phyloP scores from a whole-genome alignment of 2,113 vertebrate species.

The Spilogale gracilis region DNA sequence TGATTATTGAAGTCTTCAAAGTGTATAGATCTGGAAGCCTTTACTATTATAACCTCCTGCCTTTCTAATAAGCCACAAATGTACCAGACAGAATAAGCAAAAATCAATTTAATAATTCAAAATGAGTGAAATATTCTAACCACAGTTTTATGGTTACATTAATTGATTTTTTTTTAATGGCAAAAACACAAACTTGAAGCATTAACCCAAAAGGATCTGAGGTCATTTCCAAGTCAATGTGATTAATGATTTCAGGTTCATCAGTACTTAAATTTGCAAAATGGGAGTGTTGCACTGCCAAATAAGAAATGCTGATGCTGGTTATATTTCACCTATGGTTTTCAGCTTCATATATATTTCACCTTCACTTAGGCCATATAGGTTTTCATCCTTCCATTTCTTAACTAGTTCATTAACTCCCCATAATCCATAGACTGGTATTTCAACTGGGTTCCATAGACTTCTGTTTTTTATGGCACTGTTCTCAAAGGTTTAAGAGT shows the following conservation, averaged over 20 bases:
- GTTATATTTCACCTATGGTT: neutral
- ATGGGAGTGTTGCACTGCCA: neutral
- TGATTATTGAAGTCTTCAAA: conserved; percentile 70
- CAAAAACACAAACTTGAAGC: conserved; percentile 52
- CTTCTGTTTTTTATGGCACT: neutral
- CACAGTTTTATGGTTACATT: conserved; percentile 75
- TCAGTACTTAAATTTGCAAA: conserved; percentile 53
- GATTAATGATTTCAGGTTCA: conserved; percentile 63
- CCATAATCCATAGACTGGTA: neutral
- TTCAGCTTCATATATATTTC: neutral
- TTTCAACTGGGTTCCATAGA: neutral
- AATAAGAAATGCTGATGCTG: neutral
- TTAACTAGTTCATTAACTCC: neutral
- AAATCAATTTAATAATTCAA: conserved; percentile 82
- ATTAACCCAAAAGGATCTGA: conserved; percentile 65
- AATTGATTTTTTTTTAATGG: conserved; percentile 75
- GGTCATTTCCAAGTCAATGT: conserved; percentile 68
- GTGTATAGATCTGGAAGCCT: conserved; percentile 35
- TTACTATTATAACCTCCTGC: conserved; percentile 53
- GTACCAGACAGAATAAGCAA: conserved; percentile 72
- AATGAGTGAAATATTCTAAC: conserved; percentile 74
- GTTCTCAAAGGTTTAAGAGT: neutral
- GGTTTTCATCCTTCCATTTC: neutral
- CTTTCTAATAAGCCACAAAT: conserved; percentile 75
- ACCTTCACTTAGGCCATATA: neutral